A percentile compares a stretch with the other conserved stretches of the same genome.
Evolutionary conservation across 1,140 invertebrate species (phyloP).

Genomic region (Ruditapes philippinarum): DNA sequence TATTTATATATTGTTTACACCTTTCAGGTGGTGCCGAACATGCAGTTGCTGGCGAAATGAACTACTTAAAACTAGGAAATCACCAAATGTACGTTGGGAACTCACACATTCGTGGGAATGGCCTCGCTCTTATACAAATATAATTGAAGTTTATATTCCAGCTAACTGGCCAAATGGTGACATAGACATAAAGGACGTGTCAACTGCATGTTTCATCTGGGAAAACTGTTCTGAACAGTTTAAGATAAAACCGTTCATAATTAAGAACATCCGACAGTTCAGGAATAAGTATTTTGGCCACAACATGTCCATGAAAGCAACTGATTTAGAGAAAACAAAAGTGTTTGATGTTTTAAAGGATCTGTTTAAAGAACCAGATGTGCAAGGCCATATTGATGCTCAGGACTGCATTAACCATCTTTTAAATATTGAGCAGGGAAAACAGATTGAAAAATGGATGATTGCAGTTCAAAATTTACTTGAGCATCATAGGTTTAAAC

Average conservation of each 20-base stretch:
- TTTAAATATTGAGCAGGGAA: background rate
- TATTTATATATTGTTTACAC: no score
- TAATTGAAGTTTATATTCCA: background rate
- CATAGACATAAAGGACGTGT: background rate
- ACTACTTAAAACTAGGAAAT: background rate
- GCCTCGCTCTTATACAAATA: background rate
- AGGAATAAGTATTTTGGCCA: background rate
- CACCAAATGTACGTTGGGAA: background rate
- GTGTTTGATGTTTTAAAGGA: background rate
- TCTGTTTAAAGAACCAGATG: background rate
- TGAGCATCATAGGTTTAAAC: no score
- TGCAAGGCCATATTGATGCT: background rate
- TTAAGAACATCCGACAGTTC: background rate
- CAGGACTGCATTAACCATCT: background rate
- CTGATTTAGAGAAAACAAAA: background rate
- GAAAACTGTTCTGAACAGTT: background rate
- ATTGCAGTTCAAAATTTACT: no score
- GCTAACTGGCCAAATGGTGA: background rate
- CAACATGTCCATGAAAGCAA: background rate
- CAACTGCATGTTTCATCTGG: background rate
- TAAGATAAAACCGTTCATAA: background rate
- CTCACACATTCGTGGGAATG: background rate
- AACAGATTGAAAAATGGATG: no score
- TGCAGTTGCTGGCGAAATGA: background rate
- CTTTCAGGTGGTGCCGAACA: background rate